Evolutionary conservation across 2,113 vertebrate species (phyloP).

Genomic region (Pseudopodoces humilis): DNA sequence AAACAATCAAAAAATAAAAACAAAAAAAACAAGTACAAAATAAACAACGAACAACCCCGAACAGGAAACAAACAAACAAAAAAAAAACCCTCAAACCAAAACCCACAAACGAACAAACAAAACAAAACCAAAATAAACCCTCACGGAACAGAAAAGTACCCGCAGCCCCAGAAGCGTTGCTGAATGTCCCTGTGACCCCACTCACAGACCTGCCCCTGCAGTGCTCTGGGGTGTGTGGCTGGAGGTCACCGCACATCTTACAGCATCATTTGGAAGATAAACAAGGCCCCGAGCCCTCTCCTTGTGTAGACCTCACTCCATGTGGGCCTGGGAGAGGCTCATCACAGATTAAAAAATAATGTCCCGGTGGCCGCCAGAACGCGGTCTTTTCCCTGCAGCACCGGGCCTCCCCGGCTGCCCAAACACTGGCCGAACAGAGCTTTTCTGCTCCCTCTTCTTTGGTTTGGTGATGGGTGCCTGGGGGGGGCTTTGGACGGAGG

Average conservation of each 20-base stretch:
- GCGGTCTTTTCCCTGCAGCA: rapidly evolving
- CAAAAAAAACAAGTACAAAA: not conserved
- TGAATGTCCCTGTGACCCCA: not conserved
- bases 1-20: not conserved
- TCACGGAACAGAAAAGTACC: not conserved
- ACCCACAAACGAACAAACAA: not conserved
- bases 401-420: not conserved
- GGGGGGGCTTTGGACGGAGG: rapidly evolving
- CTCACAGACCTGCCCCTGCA: not conserved
- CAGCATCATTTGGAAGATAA: not conserved
- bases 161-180: rapidly evolving
- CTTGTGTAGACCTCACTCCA: not conserved
- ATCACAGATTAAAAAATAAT: not conserved
- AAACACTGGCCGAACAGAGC: not conserved
- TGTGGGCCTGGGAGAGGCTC: not conserved
- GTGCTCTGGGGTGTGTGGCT: not conserved
- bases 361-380: not conserved
- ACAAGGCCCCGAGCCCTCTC: not conserved
- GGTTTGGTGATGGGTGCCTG: not conserved
- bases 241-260: not conserved
- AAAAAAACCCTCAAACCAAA: not conserved
- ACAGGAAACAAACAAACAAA: not conserved
- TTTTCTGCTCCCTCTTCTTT: not conserved
- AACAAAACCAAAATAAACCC: not conserved
- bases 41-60: not conserved